These are phyloP conservation scores for Melinopterus prodromus DNA, from an alignment of 2,888 invertebrate genomes.

Conservation along the genomic window DNA sequence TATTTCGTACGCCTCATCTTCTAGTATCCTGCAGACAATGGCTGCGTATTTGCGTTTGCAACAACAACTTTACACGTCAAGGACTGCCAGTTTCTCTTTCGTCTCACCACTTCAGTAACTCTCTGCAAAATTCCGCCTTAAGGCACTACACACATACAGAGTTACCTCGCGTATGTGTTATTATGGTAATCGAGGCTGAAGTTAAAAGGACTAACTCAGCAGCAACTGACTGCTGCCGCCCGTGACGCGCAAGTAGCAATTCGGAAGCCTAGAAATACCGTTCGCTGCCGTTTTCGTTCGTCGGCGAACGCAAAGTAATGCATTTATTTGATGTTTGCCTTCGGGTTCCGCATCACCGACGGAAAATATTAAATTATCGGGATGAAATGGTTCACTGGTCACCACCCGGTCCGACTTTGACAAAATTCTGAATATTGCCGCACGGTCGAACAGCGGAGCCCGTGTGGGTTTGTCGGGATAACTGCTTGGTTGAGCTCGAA, in stretches of 20 bases:
- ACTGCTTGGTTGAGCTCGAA: background rate
- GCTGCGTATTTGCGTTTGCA: background rate
- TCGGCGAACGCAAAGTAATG: slow-evolving; percentile 22
- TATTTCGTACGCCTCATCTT: background rate
- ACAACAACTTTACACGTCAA: background rate
- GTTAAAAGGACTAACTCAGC: background rate
- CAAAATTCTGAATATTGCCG: slow-evolving; percentile 29
- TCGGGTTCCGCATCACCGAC: slow-evolving; percentile 31
- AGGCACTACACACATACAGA: background rate
- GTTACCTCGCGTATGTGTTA: background rate
- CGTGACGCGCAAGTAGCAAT: background rate
- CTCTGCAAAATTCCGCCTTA: background rate
- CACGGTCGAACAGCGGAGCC: background rate
- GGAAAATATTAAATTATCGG: slow-evolving; percentile 36
- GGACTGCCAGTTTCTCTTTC: background rate
- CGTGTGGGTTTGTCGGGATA: background rate
- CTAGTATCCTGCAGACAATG: background rate
- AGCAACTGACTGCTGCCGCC: background rate
- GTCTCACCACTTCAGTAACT: background rate
- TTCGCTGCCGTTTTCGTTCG: background rate
- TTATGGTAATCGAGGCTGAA: background rate
- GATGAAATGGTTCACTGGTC: slow-evolving; percentile 25
- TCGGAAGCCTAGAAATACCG: background rate
- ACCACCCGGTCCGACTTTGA: slow-evolving; percentile 27
- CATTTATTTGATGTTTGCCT: slow-evolving; percentile 35